Percentiles rank a stretch among this genome's conserved stretches.
phyloP scores from a whole-genome alignment of 1,140 invertebrate genomes.

The Nixonia krombeini region DNA sequence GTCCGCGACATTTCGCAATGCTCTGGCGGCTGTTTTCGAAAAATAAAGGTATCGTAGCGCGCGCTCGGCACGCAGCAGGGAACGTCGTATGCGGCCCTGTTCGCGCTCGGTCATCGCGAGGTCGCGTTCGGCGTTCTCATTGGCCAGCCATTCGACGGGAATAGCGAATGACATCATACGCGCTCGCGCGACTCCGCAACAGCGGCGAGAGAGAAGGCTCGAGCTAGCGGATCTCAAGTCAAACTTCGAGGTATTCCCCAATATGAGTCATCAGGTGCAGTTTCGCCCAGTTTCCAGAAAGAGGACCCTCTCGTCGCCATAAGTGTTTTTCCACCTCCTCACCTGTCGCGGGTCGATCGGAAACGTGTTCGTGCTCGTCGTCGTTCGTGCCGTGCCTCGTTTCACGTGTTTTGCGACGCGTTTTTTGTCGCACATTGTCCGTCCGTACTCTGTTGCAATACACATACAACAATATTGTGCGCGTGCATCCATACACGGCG shows the following conservation, averaged over 20 bases:
- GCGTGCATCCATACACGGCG: too few relatives aligned
- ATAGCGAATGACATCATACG: slow-evolving; percentile 43
- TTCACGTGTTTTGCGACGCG: too few relatives aligned
- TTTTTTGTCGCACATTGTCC: too few relatives aligned
- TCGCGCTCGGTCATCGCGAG: background rate
- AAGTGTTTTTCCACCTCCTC: background rate
- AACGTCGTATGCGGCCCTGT: background rate
- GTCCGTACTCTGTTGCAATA: too few relatives aligned
- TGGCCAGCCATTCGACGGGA: slow-evolving; percentile 15
- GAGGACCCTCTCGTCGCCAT: slow-evolving; percentile 12
- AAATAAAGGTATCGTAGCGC: too few relatives aligned
- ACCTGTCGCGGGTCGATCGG: too few relatives aligned
- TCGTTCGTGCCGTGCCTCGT: too few relatives aligned
- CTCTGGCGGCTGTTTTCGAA: too few relatives aligned
- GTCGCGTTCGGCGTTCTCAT: slow-evolving; percentile 5
- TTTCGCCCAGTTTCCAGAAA: slow-evolving; percentile 55
- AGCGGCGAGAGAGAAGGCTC: slow-evolving; percentile 10
- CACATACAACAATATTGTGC: too few relatives aligned
- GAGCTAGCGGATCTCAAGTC: slow-evolving; percentile 3
- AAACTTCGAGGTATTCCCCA: slow-evolving; percentile 62
- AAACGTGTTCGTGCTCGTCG: too few relatives aligned
- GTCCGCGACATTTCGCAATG: too few relatives aligned
- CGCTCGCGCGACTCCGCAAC: background rate
- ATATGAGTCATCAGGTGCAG: slow-evolving; percentile 64
- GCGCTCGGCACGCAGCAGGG: background rate